A percentile compares a stretch with the other conserved stretches of the same genome.
Conservation (phyloP, 2,888 invertebrate species). For the Heteromurus nitidus region DNA sequence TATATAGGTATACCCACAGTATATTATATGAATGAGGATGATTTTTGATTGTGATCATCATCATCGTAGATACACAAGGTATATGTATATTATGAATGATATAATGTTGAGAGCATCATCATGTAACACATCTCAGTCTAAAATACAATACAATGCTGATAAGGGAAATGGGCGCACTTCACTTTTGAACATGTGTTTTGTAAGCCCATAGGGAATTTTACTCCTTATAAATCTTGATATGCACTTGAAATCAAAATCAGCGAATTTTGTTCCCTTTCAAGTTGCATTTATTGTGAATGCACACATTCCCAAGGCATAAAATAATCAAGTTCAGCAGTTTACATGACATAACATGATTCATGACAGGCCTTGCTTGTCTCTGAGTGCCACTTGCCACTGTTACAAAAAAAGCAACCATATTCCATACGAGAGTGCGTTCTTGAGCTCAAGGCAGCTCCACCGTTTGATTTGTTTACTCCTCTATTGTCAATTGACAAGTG, state of each 20-base stretch:
- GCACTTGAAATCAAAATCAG: no score
- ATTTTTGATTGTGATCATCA: slow-evolving; percentile 35
- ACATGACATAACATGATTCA: slow-evolving; percentile 47
- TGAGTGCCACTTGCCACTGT: slow-evolving; percentile 15
- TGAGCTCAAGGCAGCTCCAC: slow-evolving; percentile 51
- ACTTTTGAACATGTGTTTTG: background rate
- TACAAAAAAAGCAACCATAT: slow-evolving; percentile 11
- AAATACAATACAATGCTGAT: background rate
- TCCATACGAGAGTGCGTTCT: slow-evolving; percentile 43
- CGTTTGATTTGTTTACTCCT: slow-evolving; percentile 44
- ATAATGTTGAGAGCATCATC: slow-evolving; percentile 16
- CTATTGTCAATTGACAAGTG: slow-evolving; percentile 49
- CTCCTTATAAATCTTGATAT: no score
- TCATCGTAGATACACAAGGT: no score
- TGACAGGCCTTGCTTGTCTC: slow-evolving; percentile 46
- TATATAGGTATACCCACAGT: no score
- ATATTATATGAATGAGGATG: slow-evolving; percentile 20
- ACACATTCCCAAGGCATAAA: no score
- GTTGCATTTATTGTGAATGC: no score
- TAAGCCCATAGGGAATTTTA: no score
- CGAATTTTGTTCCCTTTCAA: no score
- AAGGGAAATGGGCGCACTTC: background rate
- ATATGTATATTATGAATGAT: no score
- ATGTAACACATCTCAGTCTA: background rate
- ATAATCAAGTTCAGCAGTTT: slow-evolving; percentile 48